Conservation (phyloP, 2,888 invertebrate species). For the Anorthoa munda region DNA sequence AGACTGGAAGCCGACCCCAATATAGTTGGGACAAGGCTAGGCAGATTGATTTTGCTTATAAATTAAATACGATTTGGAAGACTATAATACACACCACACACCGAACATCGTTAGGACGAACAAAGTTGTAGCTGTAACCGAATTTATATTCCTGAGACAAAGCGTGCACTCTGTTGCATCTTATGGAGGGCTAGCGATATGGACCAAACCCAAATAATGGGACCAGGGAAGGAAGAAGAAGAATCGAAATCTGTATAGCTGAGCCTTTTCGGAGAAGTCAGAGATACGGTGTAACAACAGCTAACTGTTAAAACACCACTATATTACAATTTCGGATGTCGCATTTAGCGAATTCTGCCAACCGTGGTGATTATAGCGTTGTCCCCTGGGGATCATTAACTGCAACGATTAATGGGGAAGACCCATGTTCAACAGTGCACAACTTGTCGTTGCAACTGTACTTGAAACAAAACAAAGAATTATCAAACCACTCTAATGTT, state of each 20-base stretch:
- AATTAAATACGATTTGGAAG: too few relatives aligned
- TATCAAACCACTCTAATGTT: background rate
- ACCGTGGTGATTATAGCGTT: slow-evolving; percentile 49
- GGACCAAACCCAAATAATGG: too few relatives aligned
- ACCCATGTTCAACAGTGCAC: slow-evolving; percentile 45
- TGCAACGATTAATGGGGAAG: slow-evolving; percentile 42
- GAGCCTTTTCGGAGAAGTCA: too few relatives aligned
- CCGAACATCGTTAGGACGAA: background rate
- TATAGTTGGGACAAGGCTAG: too few relatives aligned
- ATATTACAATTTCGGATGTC: slow-evolving; percentile 31
- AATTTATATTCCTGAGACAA: background rate
- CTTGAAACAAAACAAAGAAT: background rate
- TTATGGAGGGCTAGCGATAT: too few relatives aligned
- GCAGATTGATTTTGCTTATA: too few relatives aligned
- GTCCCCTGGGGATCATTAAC: slow-evolving; percentile 48
- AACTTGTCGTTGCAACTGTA: slow-evolving; percentile 24
- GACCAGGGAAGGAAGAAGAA: too few relatives aligned
- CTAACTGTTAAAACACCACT: slow-evolving; percentile 19
- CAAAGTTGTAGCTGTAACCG: background rate
- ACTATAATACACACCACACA: too few relatives aligned
- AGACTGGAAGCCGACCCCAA: too few relatives aligned
- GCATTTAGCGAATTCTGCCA: slow-evolving; percentile 46
- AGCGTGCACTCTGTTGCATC: background rate
- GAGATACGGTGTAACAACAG: background rate
- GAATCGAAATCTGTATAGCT: too few relatives aligned